Percentiles rank a stretch among this genome's conserved stretches.
These are phyloP conservation scores for Capreolus pygargus DNA, from an alignment of 2,113 vertebrate species.

Conservation along the genomic window DNA sequence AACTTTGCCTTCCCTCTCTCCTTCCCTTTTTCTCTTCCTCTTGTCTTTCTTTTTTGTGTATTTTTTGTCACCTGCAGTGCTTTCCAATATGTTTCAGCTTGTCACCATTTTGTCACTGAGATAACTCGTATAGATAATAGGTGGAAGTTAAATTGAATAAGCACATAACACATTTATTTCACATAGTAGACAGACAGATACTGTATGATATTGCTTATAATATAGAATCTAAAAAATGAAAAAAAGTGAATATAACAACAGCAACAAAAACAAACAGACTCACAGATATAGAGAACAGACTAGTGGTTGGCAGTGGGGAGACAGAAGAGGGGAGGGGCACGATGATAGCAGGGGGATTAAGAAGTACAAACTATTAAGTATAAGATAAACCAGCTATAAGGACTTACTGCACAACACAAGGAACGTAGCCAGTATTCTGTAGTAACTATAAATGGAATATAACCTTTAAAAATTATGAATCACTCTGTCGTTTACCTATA, in stretches of 20 bases:
- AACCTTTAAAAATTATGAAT: neutral
- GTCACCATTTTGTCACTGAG: neutral
- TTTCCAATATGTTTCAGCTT: neutral
- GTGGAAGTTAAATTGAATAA: neutral
- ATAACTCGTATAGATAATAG: neutral
- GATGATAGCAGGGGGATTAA: neutral
- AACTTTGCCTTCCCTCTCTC: neutral
- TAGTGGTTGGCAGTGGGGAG: neutral
- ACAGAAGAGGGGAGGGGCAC: neutral
- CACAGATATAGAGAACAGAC: neutral
- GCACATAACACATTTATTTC: neutral
- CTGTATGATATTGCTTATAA: neutral
- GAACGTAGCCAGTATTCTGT: neutral
- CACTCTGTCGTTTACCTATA: neutral
- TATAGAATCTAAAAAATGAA: neutral
- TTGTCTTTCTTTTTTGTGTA: neutral
- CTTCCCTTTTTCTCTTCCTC: no score
- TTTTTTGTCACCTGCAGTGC: neutral
- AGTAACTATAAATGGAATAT: neutral
- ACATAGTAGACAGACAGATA: neutral
- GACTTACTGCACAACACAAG: neutral
- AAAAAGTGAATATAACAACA: neutral
- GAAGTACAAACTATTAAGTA: neutral
- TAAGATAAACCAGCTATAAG: neutral
- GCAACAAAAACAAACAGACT: neutral